These are phyloP conservation scores for Pogona vitticeps DNA, from an alignment of 2,113 vertebrate genomes.

Conservation along the genomic window DNA sequence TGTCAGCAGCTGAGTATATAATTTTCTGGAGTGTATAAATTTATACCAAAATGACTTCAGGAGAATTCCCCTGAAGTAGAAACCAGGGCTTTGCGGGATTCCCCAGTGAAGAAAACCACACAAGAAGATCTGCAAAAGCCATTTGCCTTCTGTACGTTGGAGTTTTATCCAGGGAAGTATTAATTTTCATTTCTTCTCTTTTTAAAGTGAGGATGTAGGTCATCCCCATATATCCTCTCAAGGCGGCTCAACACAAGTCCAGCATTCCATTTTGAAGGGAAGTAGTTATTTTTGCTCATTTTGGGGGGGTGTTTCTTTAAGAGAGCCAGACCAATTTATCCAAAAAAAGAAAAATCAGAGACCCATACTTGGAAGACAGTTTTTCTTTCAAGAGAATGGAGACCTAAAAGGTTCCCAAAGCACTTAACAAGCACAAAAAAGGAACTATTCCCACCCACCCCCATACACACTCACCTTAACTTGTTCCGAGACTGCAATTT, in stretches of 20 bases:
- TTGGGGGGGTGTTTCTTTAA: neutral
- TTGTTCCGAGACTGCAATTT: neutral
- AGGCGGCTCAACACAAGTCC: too few species aligned
- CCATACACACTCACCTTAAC: neutral
- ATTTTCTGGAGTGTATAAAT: conserved; percentile 78
- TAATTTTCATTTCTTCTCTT: conserved; percentile 28
- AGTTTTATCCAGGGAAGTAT: conserved; percentile 47
- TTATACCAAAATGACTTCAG: conserved; percentile 61
- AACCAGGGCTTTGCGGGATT: conserved; percentile 19
- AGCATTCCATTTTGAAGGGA: neutral
- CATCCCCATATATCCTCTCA: conserved; percentile 18
- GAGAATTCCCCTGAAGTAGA: conserved; percentile 42
- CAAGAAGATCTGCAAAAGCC: conserved; percentile 61
- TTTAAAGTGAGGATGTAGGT: conserved; percentile 13
- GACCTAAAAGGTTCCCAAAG: neutral
- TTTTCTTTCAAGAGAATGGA: neutral
- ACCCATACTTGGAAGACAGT: neutral
- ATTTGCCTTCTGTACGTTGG: conserved; percentile 46
- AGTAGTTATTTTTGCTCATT: neutral
- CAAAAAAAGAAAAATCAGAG: neutral
- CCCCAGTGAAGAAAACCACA: conserved; percentile 56
- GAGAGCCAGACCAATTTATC: neutral
- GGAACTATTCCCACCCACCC: too few species aligned
- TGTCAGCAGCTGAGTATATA: conserved; percentile 64
- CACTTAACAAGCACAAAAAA: neutral